These are phyloP conservation scores for Phaonia tiefii DNA, from an alignment of 2,888 invertebrate genomes.

Conservation along the genomic window DNA sequence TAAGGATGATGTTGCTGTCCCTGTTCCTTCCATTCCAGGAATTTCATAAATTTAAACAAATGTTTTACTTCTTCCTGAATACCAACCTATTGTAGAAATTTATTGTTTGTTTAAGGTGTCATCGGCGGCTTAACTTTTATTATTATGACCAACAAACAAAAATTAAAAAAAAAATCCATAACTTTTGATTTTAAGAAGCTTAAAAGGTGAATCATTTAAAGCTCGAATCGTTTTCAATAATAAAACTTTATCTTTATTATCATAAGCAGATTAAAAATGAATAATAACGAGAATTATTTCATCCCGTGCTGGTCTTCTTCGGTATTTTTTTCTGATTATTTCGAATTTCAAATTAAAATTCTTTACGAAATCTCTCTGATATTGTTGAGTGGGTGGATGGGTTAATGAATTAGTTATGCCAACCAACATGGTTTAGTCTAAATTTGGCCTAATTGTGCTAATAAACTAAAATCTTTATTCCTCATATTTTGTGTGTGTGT, in stretches of 20 bases:
- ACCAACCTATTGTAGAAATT: no score
- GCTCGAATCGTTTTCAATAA: background rate
- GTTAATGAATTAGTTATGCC: no score
- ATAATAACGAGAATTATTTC: background rate
- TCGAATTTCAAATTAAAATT: no score
- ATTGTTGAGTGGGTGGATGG: background rate
- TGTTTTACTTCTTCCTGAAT: no score
- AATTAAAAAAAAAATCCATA: slow-evolving; percentile 1
- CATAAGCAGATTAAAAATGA: background rate
- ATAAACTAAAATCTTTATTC: slow-evolving; percentile 7
- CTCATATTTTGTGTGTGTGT: background rate
- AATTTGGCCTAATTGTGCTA: background rate
- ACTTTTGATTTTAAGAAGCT: slow-evolving; percentile 48
- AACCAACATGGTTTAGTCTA: background rate
- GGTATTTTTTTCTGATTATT: no score
- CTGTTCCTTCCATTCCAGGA: no score
- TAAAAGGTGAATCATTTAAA: slow-evolving; percentile 35
- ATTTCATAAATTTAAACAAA: no score
- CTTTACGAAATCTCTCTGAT: no score
- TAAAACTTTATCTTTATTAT: background rate
- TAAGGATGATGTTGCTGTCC: no score
- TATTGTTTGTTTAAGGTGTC: no score
- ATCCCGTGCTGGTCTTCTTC: no score
- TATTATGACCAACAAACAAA: background rate
- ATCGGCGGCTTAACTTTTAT: background rate